These are phyloP conservation scores for Malurus leucopterus DNA, from an alignment of 2,797 vertebrate genomes.

Conservation along the genomic window DNA sequence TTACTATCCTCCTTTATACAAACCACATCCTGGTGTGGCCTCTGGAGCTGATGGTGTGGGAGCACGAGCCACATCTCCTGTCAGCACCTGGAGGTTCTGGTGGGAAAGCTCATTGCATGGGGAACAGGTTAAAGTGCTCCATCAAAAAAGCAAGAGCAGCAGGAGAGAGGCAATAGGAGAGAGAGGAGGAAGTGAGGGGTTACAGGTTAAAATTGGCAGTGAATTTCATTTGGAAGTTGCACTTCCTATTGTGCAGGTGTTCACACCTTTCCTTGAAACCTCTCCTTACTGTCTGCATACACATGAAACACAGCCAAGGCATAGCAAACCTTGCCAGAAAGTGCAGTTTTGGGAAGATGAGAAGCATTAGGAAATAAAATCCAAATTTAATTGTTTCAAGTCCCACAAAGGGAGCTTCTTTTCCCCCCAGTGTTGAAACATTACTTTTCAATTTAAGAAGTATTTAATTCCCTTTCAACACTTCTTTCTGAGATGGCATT, in stretches of 20 bases:
- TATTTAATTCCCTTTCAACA: neutral
- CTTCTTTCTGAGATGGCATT: neutral
- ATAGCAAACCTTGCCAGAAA: neutral
- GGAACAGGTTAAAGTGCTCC: neutral
- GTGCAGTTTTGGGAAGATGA: neutral
- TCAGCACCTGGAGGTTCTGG: neutral
- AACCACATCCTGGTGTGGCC: neutral
- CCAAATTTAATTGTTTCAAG: neutral
- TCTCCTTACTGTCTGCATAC: neutral
- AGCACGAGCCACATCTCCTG: neutral
- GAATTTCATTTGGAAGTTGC: neutral
- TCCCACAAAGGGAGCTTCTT: neutral
- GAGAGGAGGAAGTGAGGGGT: neutral
- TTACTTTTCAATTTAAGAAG: neutral
- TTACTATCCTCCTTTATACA: neutral
- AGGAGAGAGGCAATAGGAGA: neutral
- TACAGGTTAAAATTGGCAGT: neutral
- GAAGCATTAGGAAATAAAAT: neutral
- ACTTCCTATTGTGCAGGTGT: neutral
- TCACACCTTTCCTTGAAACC: neutral
- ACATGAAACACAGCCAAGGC: neutral
- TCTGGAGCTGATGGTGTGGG: neutral
- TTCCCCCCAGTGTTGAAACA: neutral
- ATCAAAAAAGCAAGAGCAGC: neutral
- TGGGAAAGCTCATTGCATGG: neutral